These are phyloP conservation scores for Mustela lutreola DNA, from an alignment of 2,113 vertebrate genomes.

Conservation along the genomic window DNA sequence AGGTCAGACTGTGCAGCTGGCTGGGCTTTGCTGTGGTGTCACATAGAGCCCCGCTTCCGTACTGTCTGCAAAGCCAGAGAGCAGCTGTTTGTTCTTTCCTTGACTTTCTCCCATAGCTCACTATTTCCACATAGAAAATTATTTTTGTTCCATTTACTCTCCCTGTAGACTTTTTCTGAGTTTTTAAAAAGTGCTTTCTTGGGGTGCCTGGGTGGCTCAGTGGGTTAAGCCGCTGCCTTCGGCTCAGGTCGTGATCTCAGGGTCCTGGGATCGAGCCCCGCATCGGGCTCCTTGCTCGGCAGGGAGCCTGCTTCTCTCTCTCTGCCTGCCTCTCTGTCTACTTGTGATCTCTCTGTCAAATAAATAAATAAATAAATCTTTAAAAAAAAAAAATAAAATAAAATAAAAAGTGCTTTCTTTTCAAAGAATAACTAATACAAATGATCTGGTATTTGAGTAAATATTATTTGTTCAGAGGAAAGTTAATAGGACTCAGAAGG, in stretches of 20 bases:
- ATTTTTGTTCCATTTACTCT: neutral
- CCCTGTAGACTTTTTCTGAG: neutral
- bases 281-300: too few relatives aligned
- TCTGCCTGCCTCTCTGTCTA: too few relatives aligned
- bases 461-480: neutral
- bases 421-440: neutral
- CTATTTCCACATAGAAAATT: neutral
- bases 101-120: neutral
- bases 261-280: too few relatives aligned
- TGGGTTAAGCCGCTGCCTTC: too few relatives aligned
- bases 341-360: too few relatives aligned
- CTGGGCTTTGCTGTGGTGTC: neutral
- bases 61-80: neutral
- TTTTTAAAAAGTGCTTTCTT: neutral
- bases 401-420: neutral
- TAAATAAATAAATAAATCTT: too few relatives aligned
- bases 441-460: neutral
- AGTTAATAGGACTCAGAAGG: neutral
- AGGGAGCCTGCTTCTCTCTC: too few relatives aligned
- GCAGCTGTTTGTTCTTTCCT: neutral
- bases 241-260: too few relatives aligned
- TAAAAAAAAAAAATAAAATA: too few relatives aligned
- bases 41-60: neutral
- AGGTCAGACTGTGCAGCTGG: neutral
- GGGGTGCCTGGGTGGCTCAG: too few relatives aligned